Evolutionary conservation across 2,797 vertebrate genomes (phyloP), one percentile per base, ranked within the genome.

Genomic region (Cetoscarus ocellatus): DNA sequence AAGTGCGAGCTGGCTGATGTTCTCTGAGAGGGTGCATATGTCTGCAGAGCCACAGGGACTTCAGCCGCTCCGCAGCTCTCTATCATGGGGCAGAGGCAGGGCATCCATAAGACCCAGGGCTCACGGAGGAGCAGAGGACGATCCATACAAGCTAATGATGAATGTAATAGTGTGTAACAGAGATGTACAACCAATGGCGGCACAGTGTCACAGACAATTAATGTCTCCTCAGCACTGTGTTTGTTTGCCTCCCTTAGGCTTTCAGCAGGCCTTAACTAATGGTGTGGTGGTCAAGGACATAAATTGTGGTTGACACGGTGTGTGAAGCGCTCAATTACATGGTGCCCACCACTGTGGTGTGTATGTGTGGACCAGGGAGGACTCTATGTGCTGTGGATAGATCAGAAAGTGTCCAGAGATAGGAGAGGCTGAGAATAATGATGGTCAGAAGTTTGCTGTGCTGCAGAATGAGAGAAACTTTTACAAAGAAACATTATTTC

Each of bases 191-290:
- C 93, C 93, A 77, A 82, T 89, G 93, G 94, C 90, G 82, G 91
- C 91, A 80, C 12, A 64, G 90, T 94, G 94, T 95, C 95, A 92
- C 86, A 88, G 86, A 89, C 95, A 92, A 93, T 97, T 95, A 96
- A 95, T 92, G 91, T 90, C 91, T 86, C 88, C 76, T 36, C 79
- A 51, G 54, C 76, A 61, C 79, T 75, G 78, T 79, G 91, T 94
- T 93, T 94, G 91, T 94, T 93, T 94, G 57, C 89, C 45, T 92
- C 88, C 94, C 90, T 75, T 1, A 64, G 1, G 90, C 90, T 88
- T 89, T 43, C 9, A 61, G 75, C 77, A 86, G 90, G 57, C 90
- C 91, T 95, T 95, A 95, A 95, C 95, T 97, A 96, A 96, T 86
- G 87, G 92, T 94, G 93, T 82, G 83, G 65, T 86, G 87, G 85